These are phyloP conservation scores for Hippocampus barbouri DNA, from an alignment of 2,113 vertebrate genomes.

Conservation along the genomic window DNA sequence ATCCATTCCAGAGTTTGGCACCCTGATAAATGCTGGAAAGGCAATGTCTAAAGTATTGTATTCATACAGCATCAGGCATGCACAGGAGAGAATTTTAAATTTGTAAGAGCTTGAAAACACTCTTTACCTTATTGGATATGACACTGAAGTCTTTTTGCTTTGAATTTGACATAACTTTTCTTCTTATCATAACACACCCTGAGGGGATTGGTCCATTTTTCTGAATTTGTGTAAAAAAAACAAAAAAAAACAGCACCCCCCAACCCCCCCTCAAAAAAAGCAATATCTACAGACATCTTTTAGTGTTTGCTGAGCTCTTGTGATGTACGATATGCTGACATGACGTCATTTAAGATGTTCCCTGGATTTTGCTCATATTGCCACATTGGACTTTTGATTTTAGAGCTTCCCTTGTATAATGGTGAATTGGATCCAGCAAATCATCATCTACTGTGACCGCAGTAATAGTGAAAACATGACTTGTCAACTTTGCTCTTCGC, in stretches of 20 bases:
- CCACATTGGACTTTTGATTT: background rate
- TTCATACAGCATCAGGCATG: background rate
- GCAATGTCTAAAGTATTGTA: background rate
- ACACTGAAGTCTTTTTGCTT: too few relatives aligned
- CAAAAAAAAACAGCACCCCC: too few relatives aligned
- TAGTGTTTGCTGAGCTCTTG: too few relatives aligned
- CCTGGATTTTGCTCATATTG: background rate
- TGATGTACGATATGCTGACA: too few relatives aligned
- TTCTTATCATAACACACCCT: too few relatives aligned
- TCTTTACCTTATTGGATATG: too few relatives aligned
- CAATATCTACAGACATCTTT: too few relatives aligned
- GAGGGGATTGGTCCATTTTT: too few relatives aligned
- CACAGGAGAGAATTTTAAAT: background rate
- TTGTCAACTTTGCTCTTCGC: background rate
- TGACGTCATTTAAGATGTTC: background rate
- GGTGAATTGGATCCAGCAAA: background rate
- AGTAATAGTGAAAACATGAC: slow-evolving; percentile 1
- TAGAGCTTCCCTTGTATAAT: background rate
- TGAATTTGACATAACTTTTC: too few relatives aligned
- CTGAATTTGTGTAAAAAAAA: too few relatives aligned
- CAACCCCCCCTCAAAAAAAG: too few relatives aligned
- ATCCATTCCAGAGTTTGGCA: background rate
- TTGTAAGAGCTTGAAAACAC: too few relatives aligned
- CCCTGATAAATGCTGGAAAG: background rate
- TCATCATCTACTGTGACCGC: background rate